These are phyloP conservation scores for Cyphomyrmex costatus DNA, from an alignment of 1,140 invertebrate species.

Conservation along the genomic window DNA sequence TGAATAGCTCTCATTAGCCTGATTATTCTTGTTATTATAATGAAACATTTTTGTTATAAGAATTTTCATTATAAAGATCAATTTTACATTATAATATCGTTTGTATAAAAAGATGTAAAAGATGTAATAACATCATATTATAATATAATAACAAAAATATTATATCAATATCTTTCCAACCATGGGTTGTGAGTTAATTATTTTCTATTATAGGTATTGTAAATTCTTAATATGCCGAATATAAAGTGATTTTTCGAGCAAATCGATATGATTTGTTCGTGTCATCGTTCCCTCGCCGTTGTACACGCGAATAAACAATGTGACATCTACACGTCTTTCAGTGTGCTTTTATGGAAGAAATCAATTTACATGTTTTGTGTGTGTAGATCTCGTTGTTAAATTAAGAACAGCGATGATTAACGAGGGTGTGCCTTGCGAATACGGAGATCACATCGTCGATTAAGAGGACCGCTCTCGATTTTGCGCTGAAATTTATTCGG, in stretches of 20 bases:
- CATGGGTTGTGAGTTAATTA: not conserved
- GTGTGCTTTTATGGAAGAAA: slow-evolving; percentile 54
- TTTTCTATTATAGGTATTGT: not conserved
- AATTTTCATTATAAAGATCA: not conserved
- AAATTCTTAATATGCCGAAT: slow-evolving; percentile 10
- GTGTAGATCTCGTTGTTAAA: slow-evolving; percentile 48
- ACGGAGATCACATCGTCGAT: slow-evolving; percentile 41
- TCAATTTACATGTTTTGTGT: slow-evolving; percentile 40
- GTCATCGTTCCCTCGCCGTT: not conserved
- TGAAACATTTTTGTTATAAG: not conserved
- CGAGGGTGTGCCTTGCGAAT: slow-evolving; percentile 37
- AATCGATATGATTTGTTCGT: not conserved
- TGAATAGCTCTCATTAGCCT: too few species aligned
- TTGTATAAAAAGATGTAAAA: not conserved
- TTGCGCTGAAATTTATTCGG: slow-evolving; percentile 58
- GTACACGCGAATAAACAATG: not conserved
- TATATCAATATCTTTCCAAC: too few species aligned
- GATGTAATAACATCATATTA: too few species aligned
- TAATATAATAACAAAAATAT: not conserved
- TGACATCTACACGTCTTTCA: not conserved
- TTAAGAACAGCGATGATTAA: slow-evolving; percentile 44
- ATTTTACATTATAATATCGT: not conserved
- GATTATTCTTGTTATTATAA: too few species aligned
- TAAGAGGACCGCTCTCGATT: slow-evolving; percentile 45
- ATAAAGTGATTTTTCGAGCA: not conserved